Evolutionary conservation across 2,888 invertebrate genomes (phyloP).

Genomic region (Microlaimidae sp.): DNA sequence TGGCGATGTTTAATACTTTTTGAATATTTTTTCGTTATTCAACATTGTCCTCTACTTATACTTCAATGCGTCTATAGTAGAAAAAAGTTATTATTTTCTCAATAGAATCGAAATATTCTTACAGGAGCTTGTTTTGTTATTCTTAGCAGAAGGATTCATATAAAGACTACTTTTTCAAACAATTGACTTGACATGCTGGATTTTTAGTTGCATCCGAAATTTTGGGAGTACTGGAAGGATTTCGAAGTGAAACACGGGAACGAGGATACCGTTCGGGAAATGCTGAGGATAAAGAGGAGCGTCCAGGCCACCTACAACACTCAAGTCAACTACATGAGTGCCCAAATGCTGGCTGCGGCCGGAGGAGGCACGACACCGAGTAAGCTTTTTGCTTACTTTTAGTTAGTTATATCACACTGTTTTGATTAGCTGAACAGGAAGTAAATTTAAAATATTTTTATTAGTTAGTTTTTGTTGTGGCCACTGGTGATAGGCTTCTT

Average conservation of each 20-base stretch:
- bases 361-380: constrained; percentile 35
- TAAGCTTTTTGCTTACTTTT: constrained; percentile 4
- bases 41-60: no score
- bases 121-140: no score
- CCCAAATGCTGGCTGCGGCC: constrained; percentile 70
- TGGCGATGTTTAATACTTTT: no score
- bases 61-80: no score
- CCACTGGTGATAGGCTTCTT: not conserved
- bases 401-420: constrained; percentile 7
- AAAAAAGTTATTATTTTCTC: no score
- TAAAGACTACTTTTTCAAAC: no score
- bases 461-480: constrained; percentile 6
- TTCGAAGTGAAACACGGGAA: constrained; percentile 98
- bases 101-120: no score
- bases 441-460: constrained; percentile 13
- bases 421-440: no score
- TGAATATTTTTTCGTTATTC: no score
- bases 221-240: constrained; percentile 98
- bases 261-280: constrained; percentile 96
- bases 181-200: no score
- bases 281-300: constrained; percentile 89
- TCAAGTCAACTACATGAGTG: constrained; percentile 96
- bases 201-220: constrained; percentile 56
- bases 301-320: constrained; percentile 96
- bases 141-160: no score